Conservation (phyloP, 2,113 vertebrate genomes). For the Otis tarda region DNA sequence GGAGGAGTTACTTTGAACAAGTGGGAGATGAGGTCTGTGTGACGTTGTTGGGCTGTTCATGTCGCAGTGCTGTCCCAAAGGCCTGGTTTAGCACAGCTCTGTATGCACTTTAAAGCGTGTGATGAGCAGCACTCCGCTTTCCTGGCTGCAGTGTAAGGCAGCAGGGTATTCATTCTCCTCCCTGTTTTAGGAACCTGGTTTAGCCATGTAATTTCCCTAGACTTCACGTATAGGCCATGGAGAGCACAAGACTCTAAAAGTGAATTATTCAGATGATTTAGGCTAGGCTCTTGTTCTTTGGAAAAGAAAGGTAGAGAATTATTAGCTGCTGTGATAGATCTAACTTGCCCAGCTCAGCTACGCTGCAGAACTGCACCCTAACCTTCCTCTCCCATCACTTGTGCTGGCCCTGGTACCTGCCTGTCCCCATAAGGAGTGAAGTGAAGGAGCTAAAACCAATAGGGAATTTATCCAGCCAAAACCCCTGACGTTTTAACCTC, state of each 20-base stretch:
- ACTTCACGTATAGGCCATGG: neutral
- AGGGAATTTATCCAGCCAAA: neutral
- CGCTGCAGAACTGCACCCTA: neutral
- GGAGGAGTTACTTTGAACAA: neutral
- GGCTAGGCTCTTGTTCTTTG: neutral
- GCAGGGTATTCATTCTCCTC: neutral
- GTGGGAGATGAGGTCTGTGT: neutral
- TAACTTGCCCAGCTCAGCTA: neutral
- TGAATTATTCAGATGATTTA: neutral
- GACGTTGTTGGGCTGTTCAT: neutral
- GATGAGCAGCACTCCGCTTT: neutral
- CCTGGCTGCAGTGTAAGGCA: rapidly evolving
- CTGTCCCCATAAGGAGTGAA: neutral
- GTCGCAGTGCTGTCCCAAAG: neutral
- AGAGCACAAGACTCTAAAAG: neutral
- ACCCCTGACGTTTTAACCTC: neutral
- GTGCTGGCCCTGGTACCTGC: neutral
- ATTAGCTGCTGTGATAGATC: neutral
- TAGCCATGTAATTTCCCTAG: neutral
- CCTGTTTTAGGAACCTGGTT: neutral
- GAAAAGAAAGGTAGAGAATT: neutral
- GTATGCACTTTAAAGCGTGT: rapidly evolving
- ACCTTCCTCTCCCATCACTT: neutral
- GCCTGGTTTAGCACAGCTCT: neutral
- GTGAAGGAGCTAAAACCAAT: neutral